These are phyloP conservation scores for Brachionus plicatilis DNA, from an alignment of 1,140 invertebrate species.

Conservation along the genomic window DNA sequence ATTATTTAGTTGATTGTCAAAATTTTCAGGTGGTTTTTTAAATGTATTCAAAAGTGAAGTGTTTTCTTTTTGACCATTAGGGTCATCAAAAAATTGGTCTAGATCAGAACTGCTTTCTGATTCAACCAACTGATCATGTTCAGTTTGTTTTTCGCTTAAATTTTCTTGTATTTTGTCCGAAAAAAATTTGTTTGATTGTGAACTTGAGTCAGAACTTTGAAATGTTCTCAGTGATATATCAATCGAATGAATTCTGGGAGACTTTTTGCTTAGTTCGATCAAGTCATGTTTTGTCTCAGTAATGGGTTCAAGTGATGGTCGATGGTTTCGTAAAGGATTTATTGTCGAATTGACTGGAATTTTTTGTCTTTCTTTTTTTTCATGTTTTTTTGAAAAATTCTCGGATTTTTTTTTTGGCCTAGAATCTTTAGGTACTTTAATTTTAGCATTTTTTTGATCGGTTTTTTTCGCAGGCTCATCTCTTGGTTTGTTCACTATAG, in stretches of 20 bases:
- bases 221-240: background rate
- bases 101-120: background rate
- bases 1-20: background rate
- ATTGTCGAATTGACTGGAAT: background rate
- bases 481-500: background rate
- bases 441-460: background rate
- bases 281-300: background rate
- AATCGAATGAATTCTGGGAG: background rate
- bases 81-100: background rate
- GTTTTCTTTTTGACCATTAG: background rate
- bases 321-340: background rate
- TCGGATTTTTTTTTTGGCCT: background rate
- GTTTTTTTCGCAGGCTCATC: background rate
- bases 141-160: background rate
- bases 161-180: background rate
- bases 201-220: background rate
- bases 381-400: background rate
- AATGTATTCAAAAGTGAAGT: background rate
- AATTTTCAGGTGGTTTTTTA: background rate
- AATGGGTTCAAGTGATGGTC: background rate
- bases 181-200: background rate
- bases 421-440: background rate
- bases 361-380: background rate
- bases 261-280: background rate
- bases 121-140: background rate